phyloP scores from a whole-genome alignment of 2,888 invertebrate species.

The Cylloceria caligata region DNA sequence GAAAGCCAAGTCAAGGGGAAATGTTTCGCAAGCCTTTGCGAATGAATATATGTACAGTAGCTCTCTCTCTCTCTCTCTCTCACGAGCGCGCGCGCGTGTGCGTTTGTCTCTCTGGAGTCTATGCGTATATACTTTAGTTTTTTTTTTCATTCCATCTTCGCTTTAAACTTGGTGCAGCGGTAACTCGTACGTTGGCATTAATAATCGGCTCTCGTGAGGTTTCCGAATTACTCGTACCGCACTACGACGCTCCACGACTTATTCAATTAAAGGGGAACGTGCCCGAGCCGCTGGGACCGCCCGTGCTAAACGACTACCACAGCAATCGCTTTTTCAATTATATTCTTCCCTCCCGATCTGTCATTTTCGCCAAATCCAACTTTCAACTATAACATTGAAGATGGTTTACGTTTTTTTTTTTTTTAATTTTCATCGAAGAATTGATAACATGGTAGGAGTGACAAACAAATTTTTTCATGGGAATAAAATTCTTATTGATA shows the following conservation, averaged over 20 bases:
- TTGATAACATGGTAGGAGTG: not conserved
- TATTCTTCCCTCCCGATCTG: conserved; percentile 42
- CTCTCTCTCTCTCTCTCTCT: conserved; percentile 2
- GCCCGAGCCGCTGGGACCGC: conserved; percentile 71
- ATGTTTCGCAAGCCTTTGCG: conserved; percentile 36
- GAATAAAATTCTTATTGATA: too few species aligned
- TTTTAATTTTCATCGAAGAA: not conserved
- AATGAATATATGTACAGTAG: conserved; percentile 16
- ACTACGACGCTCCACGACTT: conserved; percentile 73
- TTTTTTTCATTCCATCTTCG: conserved; percentile 10
- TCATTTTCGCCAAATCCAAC: not conserved
- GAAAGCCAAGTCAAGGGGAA: conserved; percentile 34
- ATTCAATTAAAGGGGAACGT: conserved; percentile 78
- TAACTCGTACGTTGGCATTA: conserved; percentile 72
- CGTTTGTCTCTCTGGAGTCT: not conserved
- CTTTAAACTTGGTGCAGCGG: conserved; percentile 41
- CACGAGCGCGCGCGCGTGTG: too few species aligned
- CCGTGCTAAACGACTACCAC: conserved; percentile 23
- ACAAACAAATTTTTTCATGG: not conserved
- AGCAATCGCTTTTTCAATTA: conserved; percentile 72
- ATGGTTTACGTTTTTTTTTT: not conserved
- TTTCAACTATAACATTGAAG: not conserved
- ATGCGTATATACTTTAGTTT: not conserved
- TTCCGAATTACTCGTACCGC: conserved; percentile 58
- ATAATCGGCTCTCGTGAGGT: conserved; percentile 66